Evolutionary conservation across 1,140 invertebrate species (phyloP), one percentile per base, ranked within the genome.

Genomic region (Drosophila setifemur): DNA sequence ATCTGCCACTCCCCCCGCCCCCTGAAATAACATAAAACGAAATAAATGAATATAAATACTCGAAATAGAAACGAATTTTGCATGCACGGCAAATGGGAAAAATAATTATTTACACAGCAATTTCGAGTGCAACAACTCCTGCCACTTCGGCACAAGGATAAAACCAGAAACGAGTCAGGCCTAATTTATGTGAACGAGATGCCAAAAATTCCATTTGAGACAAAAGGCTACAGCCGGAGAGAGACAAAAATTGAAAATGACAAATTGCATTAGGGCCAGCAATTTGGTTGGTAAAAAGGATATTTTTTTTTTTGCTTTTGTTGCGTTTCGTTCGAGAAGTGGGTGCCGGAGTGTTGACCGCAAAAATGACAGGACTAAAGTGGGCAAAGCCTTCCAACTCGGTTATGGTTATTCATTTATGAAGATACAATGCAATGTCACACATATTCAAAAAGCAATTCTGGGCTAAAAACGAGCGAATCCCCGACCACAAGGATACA

Each of bases 361-460:
- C 79, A 82, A 77, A 73, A 64, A 64, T 83, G 78, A 69, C 77
- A 78, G 48, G 12, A 48, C 69, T n/a, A 77, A 77, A 78, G 73
- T 69, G 61, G 67, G 39, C 69, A 78, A 50, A 73, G 76, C 19
- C 12, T 28, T n/a, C 16, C 28, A 26, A 7, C 64, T 47, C 39
- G 63, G 47, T 31, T 50, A 61, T 43, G 47, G 33, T 50, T 37
- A 68, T 48, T 40, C 73, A 69, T 82, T 82, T 83, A 76, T 77
- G 67, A 61, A 71, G 66, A 71, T 67, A 70, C 14, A 37, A 58
- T n/a, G n/a, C 52, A 77, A 64, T 73, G 73, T 60, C 50, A 39
- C 63, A 83, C 78, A 82, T 69, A 73, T 69, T 83, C 78, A 83
- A 73, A 82, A 83, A 77, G 61, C 78, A 73, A 82, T 82, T 83